Percentiles rank a stretch among this genome's conserved stretches.
Conservation (phyloP, 1,140 invertebrate genomes). For the Drosophila littoralis region DNA sequence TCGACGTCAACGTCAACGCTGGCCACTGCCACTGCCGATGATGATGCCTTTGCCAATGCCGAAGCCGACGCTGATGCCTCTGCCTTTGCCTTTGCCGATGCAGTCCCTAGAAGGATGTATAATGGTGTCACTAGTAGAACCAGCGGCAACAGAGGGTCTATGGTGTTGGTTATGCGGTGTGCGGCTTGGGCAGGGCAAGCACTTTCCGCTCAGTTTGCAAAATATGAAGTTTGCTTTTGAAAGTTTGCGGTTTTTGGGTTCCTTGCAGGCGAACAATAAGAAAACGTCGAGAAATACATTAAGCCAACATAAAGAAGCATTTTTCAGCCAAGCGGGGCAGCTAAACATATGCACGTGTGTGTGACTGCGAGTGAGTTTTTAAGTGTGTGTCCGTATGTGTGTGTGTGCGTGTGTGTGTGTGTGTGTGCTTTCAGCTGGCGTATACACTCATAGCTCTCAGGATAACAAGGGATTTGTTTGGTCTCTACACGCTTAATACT, state of each 20-base stretch:
- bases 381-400: background rate
- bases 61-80: background rate
- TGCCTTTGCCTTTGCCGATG: slow-evolving; percentile 8
- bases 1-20: slow-evolving; percentile 3
- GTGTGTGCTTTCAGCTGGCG: slow-evolving; percentile 35
- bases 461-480: slow-evolving; percentile 65
- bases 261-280: slow-evolving; percentile 63
- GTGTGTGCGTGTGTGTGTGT: slow-evolving; percentile 4
- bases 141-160: slow-evolving; percentile 12
- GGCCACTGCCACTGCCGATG: background rate
- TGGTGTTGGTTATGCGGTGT: slow-evolving; percentile 23
- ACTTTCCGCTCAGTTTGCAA: slow-evolving; percentile 69
- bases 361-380: slow-evolving; percentile 8
- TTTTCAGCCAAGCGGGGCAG: slow-evolving; percentile 51
- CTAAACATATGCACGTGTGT: slow-evolving; percentile 40
- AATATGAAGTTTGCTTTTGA: slow-evolving; percentile 70
- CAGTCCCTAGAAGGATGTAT: slow-evolving; percentile 25
- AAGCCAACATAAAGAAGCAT: slow-evolving; percentile 66
- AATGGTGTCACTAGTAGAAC: slow-evolving; percentile 57
- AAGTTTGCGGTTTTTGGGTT: slow-evolving; percentile 69
- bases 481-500: slow-evolving; percentile 47
- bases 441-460: slow-evolving; percentile 55
- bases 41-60: background rate
- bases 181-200: slow-evolving; percentile 15
- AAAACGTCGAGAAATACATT: slow-evolving; percentile 67